Percentiles rank a stretch among this genome's conserved stretches.
Conservation (phyloP, 2,113 vertebrate genomes). For the Gymnogyps californianus region DNA sequence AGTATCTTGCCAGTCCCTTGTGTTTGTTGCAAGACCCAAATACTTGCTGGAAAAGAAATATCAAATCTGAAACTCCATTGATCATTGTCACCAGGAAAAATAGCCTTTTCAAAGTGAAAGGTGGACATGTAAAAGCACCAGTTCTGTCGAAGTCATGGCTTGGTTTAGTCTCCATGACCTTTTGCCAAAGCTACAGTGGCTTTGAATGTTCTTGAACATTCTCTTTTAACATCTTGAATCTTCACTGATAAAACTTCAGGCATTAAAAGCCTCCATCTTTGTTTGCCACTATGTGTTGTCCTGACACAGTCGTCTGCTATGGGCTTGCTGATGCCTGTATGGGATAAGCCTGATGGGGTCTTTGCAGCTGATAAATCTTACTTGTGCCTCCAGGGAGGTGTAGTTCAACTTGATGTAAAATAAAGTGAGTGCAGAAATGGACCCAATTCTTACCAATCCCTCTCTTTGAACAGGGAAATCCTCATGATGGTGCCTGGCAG, state of each 20-base stretch:
- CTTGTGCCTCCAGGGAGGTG: not conserved
- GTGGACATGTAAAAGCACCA: not conserved
- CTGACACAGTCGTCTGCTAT: not conserved
- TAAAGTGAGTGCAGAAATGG: not conserved
- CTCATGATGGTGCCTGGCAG: not conserved
- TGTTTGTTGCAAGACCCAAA: not conserved
- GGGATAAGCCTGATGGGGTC: not conserved
- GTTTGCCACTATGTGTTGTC: not conserved
- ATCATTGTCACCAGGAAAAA: not conserved
- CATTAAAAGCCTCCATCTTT: not conserved
- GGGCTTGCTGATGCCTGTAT: not conserved
- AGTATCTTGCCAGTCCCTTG: not conserved
- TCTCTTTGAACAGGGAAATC: not conserved
- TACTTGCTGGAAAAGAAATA: not conserved
- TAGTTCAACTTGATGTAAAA: not conserved
- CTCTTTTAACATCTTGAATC: not conserved
- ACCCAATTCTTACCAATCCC: fast-evolving
- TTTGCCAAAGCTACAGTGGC: not conserved
- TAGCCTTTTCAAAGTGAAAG: not conserved
- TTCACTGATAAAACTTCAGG: not conserved
- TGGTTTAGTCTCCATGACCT: not conserved
- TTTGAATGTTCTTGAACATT: not conserved
- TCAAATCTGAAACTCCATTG: not conserved
- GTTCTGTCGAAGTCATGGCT: not conserved
- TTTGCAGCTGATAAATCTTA: not conserved